phyloP scores from a whole-genome alignment of 2,888 invertebrate genomes.

The Listrodromus nycthemerus region DNA sequence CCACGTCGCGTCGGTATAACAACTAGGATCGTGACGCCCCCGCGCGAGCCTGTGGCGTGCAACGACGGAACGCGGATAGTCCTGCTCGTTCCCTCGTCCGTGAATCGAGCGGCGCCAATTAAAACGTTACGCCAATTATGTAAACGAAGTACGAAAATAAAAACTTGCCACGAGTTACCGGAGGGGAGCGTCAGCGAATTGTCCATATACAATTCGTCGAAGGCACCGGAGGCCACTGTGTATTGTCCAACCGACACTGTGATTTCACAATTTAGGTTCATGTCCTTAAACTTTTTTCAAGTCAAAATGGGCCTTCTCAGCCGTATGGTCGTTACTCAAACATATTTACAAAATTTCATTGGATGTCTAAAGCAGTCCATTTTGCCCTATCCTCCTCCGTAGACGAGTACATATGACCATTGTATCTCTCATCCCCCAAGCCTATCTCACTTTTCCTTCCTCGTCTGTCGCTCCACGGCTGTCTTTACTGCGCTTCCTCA shows the following conservation, averaged over 20 bases:
- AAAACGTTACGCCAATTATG: conserved; percentile 70
- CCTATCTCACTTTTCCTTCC: background rate
- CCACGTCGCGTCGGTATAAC: background rate
- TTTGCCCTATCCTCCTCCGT: no score
- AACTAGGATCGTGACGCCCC: background rate
- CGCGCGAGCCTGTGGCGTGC: background rate
- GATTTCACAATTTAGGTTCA: no score
- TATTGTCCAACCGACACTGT: background rate
- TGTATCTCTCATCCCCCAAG: background rate
- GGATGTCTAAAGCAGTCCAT: no score
- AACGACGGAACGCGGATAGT: background rate
- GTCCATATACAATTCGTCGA: conserved; percentile 47
- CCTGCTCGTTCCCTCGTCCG: conserved; percentile 17
- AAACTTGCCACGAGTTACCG: conserved; percentile 7
- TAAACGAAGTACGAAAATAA: conserved; percentile 62
- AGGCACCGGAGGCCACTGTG: conserved; percentile 43
- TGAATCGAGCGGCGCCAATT: conserved; percentile 60
- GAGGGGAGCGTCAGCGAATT: conserved; percentile 43
- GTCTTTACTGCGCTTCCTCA: conserved; percentile 54
- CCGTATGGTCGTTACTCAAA: no score
- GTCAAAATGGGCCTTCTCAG: no score
- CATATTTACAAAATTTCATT: no score
- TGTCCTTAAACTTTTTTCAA: no score
- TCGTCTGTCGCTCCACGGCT: background rate
- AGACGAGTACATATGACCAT: background rate